phyloP scores from a whole-genome alignment of 2,113 vertebrate species.

The Anhinga anhinga region DNA sequence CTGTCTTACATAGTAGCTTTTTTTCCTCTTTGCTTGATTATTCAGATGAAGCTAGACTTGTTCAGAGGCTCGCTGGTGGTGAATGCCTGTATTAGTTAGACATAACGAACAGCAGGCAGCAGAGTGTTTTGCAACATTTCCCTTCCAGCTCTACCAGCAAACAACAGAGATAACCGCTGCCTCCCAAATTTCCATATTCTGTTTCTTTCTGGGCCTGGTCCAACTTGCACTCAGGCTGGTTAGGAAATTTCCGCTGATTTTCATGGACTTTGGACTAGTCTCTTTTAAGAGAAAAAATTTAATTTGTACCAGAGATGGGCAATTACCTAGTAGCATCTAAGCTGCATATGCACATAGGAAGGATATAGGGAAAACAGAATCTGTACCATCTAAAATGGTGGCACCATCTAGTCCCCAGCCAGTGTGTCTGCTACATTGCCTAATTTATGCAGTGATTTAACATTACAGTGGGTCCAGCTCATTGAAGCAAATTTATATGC shows the following conservation, averaged over 20 bases:
- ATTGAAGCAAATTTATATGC: conserved; percentile 66
- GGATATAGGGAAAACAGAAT: not conserved
- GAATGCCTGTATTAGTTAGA: not conserved
- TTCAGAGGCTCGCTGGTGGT: not conserved
- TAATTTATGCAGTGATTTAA: conserved; percentile 14
- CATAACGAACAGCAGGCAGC: not conserved
- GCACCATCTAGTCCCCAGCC: not conserved
- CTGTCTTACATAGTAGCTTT: not conserved
- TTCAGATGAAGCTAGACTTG: not conserved
- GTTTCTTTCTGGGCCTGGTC: not conserved
- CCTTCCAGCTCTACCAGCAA: not conserved
- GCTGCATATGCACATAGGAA: not conserved
- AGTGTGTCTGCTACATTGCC: not conserved
- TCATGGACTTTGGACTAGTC: not conserved
- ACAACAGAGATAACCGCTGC: not conserved
- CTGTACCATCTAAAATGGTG: not conserved
- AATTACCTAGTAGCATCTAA: not conserved
- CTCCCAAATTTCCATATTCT: not conserved
- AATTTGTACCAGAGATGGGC: not conserved
- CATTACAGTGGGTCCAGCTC: conserved; percentile 28
- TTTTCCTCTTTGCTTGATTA: not conserved
- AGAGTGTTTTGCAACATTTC: not conserved
- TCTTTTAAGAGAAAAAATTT: not conserved
- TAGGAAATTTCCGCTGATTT: not conserved
- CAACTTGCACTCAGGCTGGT: not conserved